Evolutionary conservation across 2,797 vertebrate genomes (phyloP).

Genomic region (Protonibea diacanthus): DNA sequence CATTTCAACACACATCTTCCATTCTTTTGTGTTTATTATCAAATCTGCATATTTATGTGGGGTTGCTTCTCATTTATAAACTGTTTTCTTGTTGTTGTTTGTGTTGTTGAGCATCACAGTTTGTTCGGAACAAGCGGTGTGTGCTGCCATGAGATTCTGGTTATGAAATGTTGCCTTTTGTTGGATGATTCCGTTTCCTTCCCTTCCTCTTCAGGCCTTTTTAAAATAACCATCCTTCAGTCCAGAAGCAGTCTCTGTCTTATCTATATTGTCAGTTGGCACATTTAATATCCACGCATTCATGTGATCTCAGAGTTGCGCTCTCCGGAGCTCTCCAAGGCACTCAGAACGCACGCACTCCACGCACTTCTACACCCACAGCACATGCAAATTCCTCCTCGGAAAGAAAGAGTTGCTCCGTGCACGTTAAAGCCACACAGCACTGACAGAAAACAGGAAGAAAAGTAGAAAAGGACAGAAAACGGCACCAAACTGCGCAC

Average conservation of each 20-base stretch:
- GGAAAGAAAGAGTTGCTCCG: slow-evolving; percentile 37
- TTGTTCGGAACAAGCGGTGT: neutral
- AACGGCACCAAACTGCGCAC: slow-evolving; percentile 8
- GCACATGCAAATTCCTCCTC: slow-evolving; percentile 53
- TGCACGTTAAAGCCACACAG: slow-evolving; percentile 12
- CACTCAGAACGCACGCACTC: slow-evolving; percentile 64
- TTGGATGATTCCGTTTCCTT: neutral
- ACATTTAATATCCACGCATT: slow-evolving; percentile 46
- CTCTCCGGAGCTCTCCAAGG: slow-evolving; percentile 53
- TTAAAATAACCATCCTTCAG: slow-evolving; percentile 5
- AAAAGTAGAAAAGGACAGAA: slow-evolving; percentile 15
- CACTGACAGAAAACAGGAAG: neutral
- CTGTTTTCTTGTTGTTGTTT: too few relatives aligned
- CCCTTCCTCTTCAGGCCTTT: neutral
- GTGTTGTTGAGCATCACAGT: neutral
- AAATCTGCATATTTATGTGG: neutral
- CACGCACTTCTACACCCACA: slow-evolving; percentile 75
- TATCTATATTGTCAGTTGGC: slow-evolving; percentile 6
- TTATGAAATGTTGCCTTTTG: neutral
- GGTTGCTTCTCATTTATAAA: neutral
- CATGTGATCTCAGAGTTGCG: slow-evolving; percentile 60
- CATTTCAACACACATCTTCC: neutral
- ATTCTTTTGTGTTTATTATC: neutral
- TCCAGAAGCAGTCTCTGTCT: neutral
- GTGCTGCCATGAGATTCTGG: neutral